Conservation (phyloP, 2,113 vertebrate species). For the Eublepharis macularius region DNA sequence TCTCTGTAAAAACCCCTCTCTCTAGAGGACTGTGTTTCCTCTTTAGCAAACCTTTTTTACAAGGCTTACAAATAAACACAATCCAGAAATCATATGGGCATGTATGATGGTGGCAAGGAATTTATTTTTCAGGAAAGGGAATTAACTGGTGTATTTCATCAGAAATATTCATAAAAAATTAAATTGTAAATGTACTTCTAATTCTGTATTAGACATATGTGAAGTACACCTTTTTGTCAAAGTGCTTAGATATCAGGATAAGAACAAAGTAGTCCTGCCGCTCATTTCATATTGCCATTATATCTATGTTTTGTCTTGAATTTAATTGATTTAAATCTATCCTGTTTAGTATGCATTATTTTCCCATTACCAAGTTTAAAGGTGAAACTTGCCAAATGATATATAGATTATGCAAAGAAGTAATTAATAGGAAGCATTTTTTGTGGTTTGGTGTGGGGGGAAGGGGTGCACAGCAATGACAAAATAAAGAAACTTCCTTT, state of each 20-base stretch:
- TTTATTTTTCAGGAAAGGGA: neutral
- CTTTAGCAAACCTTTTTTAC: too few species aligned
- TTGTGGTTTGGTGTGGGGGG: neutral
- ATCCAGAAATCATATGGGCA: neutral
- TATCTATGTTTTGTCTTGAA: neutral
- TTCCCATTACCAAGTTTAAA: neutral
- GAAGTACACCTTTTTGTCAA: neutral
- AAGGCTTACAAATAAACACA: too few species aligned
- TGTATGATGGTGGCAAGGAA: neutral
- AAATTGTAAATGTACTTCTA: neutral
- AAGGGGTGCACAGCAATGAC: neutral
- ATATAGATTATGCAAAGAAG: neutral
- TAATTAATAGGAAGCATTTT: neutral
- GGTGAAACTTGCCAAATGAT: neutral
- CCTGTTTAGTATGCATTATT: neutral
- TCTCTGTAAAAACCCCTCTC: too few species aligned
- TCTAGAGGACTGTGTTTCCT: too few species aligned
- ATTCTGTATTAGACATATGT: neutral
- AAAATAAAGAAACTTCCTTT: neutral
- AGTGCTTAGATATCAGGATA: neutral
- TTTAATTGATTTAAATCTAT: neutral
- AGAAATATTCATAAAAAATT: too few species aligned
- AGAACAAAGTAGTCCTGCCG: neutral
- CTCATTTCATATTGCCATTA: neutral
- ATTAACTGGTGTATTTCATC: neutral